Base-by-base conservation (phyloP, 2,888 invertebrate genomes). In the Pristionchus maxplancki region DNA sequence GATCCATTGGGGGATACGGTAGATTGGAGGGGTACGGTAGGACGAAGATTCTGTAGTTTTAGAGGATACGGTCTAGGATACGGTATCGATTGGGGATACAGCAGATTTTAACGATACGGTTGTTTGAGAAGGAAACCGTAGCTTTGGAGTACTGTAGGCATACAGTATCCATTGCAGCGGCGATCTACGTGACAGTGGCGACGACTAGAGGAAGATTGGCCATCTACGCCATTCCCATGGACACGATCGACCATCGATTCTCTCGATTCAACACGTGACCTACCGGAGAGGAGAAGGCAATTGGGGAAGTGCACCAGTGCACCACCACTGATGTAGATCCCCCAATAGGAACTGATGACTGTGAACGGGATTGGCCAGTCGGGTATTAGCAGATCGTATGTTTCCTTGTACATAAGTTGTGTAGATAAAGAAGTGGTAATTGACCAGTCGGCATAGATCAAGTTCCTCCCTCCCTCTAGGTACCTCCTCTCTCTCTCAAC, bases 191-290 rank as follows among this genome's bases (percentile, higher is more conserved):
- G 13, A 50, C 50, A 24, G 86, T 87, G 34, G 67, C 86, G 31
- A 87, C 67, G 2, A 71, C 50, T 13, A 71, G 86, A 6, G 86
- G 86, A 5, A n/a, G 71, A 71, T 40, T 87, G 24, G 86, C 71
- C 71, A 87, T 71, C 28, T 87, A 87, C 50, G 13, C 48, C 48
- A 50, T 87, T 71, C 86, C 86, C 15, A 71, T 87, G 67, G 71
- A 20, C 4, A 87, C 50, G 11, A 67, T 87, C 50, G 86, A 87
- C 13, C 86, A 87, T 71, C 67, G 86, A 34, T 87, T 85, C 85
- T 28, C 50, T 15, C 31, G 28, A 53, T 17, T 53, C 34, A 83
- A 53, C 44, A 50, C 82, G 24, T 83, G 50, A 85, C 62, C 64
- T 78, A 78, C 78, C 44, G 40, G 15, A 34, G 67, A 28, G 17